Conservation (phyloP, 1,140 invertebrate genomes). For the Cecropterus lyciades region DNA sequence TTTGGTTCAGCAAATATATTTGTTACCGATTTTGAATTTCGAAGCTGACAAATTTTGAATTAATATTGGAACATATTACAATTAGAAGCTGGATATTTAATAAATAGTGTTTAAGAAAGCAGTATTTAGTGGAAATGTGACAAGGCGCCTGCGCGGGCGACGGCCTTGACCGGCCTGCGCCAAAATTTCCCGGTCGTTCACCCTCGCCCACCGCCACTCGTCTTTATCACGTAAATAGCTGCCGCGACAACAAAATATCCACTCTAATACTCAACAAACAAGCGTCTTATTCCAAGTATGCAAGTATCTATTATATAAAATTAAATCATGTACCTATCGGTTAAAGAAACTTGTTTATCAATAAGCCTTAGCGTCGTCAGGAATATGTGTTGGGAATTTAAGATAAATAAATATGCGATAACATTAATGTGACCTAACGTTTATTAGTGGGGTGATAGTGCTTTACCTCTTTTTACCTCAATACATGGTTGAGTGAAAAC, state of each 20-base stretch:
- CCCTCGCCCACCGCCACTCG: constrained; percentile 71
- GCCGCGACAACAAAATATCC: constrained; percentile 35
- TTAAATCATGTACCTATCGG: constrained; percentile 64
- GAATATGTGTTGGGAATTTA: constrained; percentile 21
- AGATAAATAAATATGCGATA: not conserved
- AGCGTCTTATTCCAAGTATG: constrained; percentile 39
- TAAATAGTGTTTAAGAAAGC: constrained; percentile 2
- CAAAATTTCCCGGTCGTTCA: constrained; percentile 83
- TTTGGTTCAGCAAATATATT: no score
- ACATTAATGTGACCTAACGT: not conserved
- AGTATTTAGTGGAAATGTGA: constrained; percentile 38
- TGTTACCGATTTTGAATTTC: no score
- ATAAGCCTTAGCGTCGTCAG: constrained; percentile 47
- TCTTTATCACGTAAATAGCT: constrained; percentile 75
- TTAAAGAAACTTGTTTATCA: constrained; percentile 78
- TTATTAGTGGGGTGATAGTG: not conserved
- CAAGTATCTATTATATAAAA: constrained; percentile 66
- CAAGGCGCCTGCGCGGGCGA: constrained; percentile 65
- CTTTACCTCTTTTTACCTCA: no score
- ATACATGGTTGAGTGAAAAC: no score
- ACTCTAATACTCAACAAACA: constrained; percentile 34
- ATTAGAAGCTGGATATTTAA: no score
- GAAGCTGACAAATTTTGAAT: no score
- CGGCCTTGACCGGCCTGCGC: constrained; percentile 83
- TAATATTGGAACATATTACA: no score